Percentiles rank a stretch among this genome's conserved stretches.
These are phyloP conservation scores for Eidolon dupreanum DNA, from an alignment of 2,797 vertebrate genomes.

Conservation along the genomic window DNA sequence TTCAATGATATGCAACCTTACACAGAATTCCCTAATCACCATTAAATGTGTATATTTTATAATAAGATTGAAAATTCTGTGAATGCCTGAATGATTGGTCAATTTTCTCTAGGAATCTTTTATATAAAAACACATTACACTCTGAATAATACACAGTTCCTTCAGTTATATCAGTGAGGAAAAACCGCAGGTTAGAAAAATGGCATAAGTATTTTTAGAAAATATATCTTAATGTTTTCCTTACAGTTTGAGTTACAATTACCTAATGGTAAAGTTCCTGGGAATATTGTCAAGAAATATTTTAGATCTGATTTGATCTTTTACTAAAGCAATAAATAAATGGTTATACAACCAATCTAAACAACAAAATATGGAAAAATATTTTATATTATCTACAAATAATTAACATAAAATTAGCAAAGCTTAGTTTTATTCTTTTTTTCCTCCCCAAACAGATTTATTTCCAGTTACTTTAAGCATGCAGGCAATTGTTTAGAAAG, in stretches of 20 bases:
- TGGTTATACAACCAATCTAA: neutral
- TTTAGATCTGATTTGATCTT: neutral
- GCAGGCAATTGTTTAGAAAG: neutral
- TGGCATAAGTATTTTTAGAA: neutral
- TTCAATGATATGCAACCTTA: neutral
- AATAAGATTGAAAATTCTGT: neutral
- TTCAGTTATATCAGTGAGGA: neutral
- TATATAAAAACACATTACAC: neutral
- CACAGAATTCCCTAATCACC: neutral
- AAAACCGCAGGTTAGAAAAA: neutral
- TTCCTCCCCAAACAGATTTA: neutral
- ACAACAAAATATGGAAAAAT: neutral
- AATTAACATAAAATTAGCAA: neutral
- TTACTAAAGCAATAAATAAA: neutral
- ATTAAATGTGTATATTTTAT: neutral
- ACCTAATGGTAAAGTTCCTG: neutral
- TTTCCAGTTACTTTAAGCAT: neutral
- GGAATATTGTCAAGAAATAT: neutral
- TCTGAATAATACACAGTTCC: neutral
- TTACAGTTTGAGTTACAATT: neutral
- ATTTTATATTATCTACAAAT: neutral
- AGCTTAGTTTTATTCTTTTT: neutral
- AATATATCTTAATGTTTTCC: neutral
- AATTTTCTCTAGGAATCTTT: neutral
- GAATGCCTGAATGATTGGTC: neutral